Base-by-base conservation (phyloP, 2,113 vertebrate species). In the Corvus moneduloides region DNA sequence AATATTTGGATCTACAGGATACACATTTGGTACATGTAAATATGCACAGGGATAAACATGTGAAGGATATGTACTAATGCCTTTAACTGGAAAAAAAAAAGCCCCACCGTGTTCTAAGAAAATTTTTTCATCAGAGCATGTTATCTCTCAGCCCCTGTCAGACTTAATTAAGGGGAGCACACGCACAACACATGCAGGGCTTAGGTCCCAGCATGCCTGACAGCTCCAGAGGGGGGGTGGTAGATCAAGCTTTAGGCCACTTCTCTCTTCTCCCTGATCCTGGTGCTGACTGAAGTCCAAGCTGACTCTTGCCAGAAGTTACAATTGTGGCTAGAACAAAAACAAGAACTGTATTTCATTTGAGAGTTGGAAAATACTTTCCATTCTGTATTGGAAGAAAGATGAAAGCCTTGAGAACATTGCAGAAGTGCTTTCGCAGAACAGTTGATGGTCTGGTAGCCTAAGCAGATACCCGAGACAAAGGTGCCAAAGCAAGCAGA, bases 221-320 rank as follows among this genome's bases (percentile, higher is more conserved):
- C 84, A 55, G 95, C 78, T 95, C 78, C 1, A 11, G 71, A 93
- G 62, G 74, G 59, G 59, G 91, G 87, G 89, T 81, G 89, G 87
- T 74, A 87, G 6, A 96, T 73, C 20, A 55, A 35, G 71, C 93
- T 95, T 24, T 22, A 91, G 87, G 91, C 78, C 67, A 87, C 84
- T 89, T 58, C 6, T 72, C 84, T 76, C 41, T 63, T 74, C 87
- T 91, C 62, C 58, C 49, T 15, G 6, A 89, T 84, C 1, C 1
- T 44, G 37, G 71, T 30, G 73, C 77, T 93, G 84, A 95, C 81
- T 89, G 58, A 11, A 85, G 89, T 46, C 87, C 89, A 93, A 87
- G 73, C 5, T 6, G 51, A 66, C n/a, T 79, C 74, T 79, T 84
- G 78, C 84, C 81, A 94, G 74, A 80, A 97, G 93, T 87, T 85